A percentile compares a stretch with the other conserved stretches of the same genome.
Conservation (phyloP, 2,113 vertebrate genomes). For the Sinocyclocheilus grahami region DNA sequence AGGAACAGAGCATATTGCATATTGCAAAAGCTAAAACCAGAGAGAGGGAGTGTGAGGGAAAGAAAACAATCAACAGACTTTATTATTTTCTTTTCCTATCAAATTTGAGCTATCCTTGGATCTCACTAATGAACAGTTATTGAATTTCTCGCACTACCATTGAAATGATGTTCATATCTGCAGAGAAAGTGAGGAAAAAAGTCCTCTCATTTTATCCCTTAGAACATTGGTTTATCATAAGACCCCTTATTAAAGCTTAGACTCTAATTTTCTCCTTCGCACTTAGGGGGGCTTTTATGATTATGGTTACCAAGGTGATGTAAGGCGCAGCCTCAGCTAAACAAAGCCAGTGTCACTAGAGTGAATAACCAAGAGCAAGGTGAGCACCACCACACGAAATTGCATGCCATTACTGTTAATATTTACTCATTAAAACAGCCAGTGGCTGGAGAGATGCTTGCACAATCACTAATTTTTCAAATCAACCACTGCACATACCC, state of each 20-base stretch:
- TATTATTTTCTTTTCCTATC: slow-evolving; percentile 58
- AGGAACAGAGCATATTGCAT: slow-evolving; percentile 43
- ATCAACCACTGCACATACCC: slow-evolving; percentile 71
- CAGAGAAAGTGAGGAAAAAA: neutral
- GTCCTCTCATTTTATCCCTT: slow-evolving; percentile 53
- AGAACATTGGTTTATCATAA: slow-evolving; percentile 64
- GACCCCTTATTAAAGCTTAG: slow-evolving; percentile 65
- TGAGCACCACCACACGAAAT: slow-evolving; percentile 70
- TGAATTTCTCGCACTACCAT: slow-evolving; percentile 57
- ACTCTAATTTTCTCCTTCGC: slow-evolving; percentile 67
- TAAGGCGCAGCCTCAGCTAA: slow-evolving; percentile 67
- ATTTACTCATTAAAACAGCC: slow-evolving; percentile 74
- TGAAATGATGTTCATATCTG: slow-evolving; percentile 59
- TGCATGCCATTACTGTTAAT: slow-evolving; percentile 83
- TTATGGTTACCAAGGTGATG: slow-evolving; percentile 78
- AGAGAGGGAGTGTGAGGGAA: slow-evolving; percentile 46
- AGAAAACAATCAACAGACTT: slow-evolving; percentile 59
- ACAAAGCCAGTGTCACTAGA: slow-evolving; percentile 70
- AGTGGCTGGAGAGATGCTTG: slow-evolving; percentile 55
- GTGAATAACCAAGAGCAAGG: slow-evolving; percentile 70
- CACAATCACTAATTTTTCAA: slow-evolving; percentile 74
- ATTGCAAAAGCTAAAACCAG: slow-evolving; percentile 16
- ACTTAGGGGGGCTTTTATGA: slow-evolving; percentile 71
- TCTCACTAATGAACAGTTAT: slow-evolving; percentile 63
- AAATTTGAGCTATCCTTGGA: slow-evolving; percentile 57